A percentile compares a stretch with the other conserved stretches of the same genome.
These are phyloP conservation scores for Theristicus caerulescens DNA, from an alignment of 2,113 vertebrate species.

Conservation along the genomic window DNA sequence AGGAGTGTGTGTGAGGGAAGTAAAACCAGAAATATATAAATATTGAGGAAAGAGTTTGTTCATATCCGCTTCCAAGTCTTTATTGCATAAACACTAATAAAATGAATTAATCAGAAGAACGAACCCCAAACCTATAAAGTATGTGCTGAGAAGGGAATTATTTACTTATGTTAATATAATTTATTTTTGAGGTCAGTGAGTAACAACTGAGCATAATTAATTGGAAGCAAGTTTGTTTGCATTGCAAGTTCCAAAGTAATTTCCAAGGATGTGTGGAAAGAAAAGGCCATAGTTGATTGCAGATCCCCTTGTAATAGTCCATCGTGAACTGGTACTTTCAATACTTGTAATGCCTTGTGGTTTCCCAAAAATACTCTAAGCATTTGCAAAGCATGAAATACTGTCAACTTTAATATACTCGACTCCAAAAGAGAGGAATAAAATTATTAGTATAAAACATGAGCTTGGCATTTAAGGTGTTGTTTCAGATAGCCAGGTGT, in stretches of 20 bases:
- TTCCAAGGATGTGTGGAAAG: neutral
- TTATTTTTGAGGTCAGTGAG: neutral
- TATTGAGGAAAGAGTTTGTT: neutral
- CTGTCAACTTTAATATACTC: neutral
- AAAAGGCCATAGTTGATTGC: neutral
- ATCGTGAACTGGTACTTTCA: neutral
- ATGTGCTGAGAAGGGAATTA: neutral
- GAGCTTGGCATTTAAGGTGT: neutral
- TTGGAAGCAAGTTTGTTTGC: neutral
- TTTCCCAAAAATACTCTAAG: neutral
- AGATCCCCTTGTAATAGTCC: neutral
- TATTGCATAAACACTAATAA: neutral
- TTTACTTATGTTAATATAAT: neutral
- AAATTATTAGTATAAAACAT: neutral
- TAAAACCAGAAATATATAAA: neutral
- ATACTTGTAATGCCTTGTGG: neutral
- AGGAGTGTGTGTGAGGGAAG: neutral
- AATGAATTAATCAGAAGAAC: neutral
- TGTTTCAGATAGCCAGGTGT: neutral
- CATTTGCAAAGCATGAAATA: neutral
- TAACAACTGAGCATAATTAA: neutral
- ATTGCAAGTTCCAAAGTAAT: neutral
- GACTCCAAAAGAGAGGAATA: neutral
- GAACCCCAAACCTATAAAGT: rapidly evolving
- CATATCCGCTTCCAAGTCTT: neutral